Base-by-base conservation (phyloP, 2,797 vertebrate genomes). In the Pseudomugil gertrudae region DNA sequence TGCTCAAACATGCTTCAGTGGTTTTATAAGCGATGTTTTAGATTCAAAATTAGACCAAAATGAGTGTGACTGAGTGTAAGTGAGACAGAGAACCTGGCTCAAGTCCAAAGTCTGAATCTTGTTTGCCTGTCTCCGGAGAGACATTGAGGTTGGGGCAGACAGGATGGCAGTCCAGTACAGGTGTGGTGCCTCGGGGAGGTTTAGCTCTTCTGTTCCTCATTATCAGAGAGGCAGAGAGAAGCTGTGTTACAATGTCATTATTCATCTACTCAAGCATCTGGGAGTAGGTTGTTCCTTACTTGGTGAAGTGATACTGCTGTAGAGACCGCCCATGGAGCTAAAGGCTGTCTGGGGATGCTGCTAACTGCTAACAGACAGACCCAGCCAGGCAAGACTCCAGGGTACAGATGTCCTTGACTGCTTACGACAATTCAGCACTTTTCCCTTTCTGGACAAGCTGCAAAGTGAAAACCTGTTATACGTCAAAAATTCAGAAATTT, bases 261-360 rank as follows among this genome's bases (percentile, higher is more conserved):
- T 89, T 91, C 90, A 91, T 91, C 80, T 85, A 83, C 84, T 91
- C 85, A 83, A 86, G 87, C 84, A 88, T 89, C 83, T 88, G 83
- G 82, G 83, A 90, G 83, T 77, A 83, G 89, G 84, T 87, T 69
- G 76, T 86, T 87, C 81, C 84, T 87, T 79, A 78, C 84, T 89
- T 71, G 72, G 77, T 66, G 69, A 65, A 67, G 69, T 70, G 84
- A 83, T 88, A 79, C 67, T 43, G 63, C 35, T 76, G 81, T 69
- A 69, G 74, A 84, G 86, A 81, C 84, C 74, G 81, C 89, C 89
- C 84, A 87, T 84, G 78, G 86, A 88, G 87, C 83, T 80, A 87
- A 88, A 86, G 85, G 85, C 87, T 87, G 84, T 79, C 79, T 83
- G 78, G 88, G 87, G 88, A 89, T 79, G 66, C 67, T 30, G 79